Evolutionary conservation across 2,888 invertebrate genomes (phyloP).

Genomic region (Noctua janthe): DNA sequence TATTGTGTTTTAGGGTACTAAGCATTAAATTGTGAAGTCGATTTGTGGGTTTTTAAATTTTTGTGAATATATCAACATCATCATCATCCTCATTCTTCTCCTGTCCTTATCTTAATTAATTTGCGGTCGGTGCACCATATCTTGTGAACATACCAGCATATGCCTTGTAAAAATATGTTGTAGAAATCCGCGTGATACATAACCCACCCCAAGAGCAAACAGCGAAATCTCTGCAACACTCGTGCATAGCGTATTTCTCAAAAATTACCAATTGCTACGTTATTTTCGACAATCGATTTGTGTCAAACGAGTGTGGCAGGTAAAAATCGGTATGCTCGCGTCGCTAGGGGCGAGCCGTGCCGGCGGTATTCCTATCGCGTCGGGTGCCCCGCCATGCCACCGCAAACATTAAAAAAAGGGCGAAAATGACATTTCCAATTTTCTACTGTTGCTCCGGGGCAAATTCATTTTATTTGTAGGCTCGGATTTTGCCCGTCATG

Average conservation of each 20-base stretch:
- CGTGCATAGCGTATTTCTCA: constrained; percentile 65
- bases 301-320: constrained; percentile 82
- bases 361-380: constrained; percentile 84
- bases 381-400: constrained; percentile 77
- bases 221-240: constrained; percentile 33
- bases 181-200: background rate
- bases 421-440: constrained; percentile 91
- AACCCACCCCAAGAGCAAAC: constrained; percentile 18
- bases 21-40: background rate
- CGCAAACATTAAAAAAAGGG: constrained; percentile 90
- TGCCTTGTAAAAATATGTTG: background rate
- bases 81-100: background rate
- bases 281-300: constrained; percentile 81
- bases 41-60: no score
- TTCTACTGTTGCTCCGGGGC: constrained; percentile 89
- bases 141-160: background rate
- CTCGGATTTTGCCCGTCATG: constrained; percentile 86
- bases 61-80: background rate
- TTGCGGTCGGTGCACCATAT: background rate
- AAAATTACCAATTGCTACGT: constrained; percentile 81
- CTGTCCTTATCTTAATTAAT: background rate
- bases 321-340: constrained; percentile 75
- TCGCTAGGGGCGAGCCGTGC: constrained; percentile 76
- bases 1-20: background rate
- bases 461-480: constrained; percentile 89